These are phyloP conservation scores for Glossosoma conforme DNA, from an alignment of 1,140 invertebrate species.

Conservation along the genomic window DNA sequence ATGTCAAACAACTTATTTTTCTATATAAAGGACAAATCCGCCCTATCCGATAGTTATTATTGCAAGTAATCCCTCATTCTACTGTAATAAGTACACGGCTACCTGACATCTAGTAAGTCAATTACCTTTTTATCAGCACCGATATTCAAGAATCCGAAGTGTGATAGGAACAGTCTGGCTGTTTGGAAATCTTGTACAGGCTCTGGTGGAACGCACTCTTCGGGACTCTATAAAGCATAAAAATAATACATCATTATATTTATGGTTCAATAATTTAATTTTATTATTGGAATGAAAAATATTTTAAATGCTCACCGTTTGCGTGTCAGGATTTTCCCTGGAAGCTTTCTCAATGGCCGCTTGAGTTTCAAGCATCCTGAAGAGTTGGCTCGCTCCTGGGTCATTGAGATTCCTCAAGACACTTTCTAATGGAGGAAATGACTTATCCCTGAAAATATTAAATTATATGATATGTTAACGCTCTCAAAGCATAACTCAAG, in stretches of 20 bases:
- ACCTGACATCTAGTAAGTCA: too few relatives aligned
- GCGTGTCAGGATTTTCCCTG: conserved; percentile 38
- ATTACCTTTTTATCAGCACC: conserved; percentile 57
- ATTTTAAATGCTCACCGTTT: conserved; percentile 16
- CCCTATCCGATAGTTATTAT: too few relatives aligned
- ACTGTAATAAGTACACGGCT: too few relatives aligned
- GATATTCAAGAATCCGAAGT: conserved; percentile 87
- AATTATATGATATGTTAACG: too few relatives aligned
- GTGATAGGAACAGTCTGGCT: conserved; percentile 86
- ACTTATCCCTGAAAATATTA: conserved; percentile 62
- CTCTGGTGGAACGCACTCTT: conserved; percentile 76
- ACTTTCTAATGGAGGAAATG: conserved; percentile 72
- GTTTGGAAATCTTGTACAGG: conserved; percentile 90
- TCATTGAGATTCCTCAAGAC: conserved; percentile 57
- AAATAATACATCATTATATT: background rate
- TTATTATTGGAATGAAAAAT: background rate
- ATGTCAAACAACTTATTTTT: too few relatives aligned
- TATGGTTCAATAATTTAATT: background rate
- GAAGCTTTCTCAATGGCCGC: conserved; percentile 45
- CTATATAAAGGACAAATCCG: too few relatives aligned
- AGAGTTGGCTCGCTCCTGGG: conserved; percentile 41
- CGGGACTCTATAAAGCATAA: conserved; percentile 37
- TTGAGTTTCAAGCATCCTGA: conserved; percentile 52
- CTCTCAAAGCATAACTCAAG: too few relatives aligned
- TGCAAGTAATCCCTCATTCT: too few relatives aligned